Evolutionary conservation across 2,113 vertebrate genomes (phyloP), one percentile per base, ranked within the genome.

Genomic region (Seriola rivoliana): DNA sequence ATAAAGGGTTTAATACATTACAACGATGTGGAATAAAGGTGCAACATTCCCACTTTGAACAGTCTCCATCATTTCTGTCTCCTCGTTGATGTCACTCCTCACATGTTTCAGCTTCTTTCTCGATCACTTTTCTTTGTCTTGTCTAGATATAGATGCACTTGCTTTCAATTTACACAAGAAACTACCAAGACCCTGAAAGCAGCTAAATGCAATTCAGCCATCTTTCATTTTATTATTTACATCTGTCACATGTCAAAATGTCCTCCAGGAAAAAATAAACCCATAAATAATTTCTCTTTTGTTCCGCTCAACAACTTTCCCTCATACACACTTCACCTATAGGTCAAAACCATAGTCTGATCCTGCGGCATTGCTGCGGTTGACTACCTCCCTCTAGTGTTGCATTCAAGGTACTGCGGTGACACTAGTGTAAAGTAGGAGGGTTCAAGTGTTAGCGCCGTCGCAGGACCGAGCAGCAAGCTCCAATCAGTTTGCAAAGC

Each of bases 361-460:
- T n/a, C 5, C 4, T 1, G 12, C 55, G 16, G 54, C 17, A 54
- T 70, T 67, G 55, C 23, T 63, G 11, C 62, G n/a, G 34, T 4
- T 59, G 16, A 8, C 29, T 90, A 54, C 71, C 83, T 76, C 88
- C 38, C 68, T 70, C 93, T 91, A 77, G 90, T 78, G 93, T 75
- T 32, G 29, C 0, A 12, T 0, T 46, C 0, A 0, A 0, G 34
- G 50, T 66, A 85, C 57, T 75, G 50, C 71, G 36, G 21, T 21
- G 3, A 4, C 52, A 42, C 1, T 3, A 0, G 1, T 13, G 7
- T 32, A 8, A 13, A 52, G 81, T 59, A 58, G 85, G 75, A 80
- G 50, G 44, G 44, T 4, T 80, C 59, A 8, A 14, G 9, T 46
- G 10, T 46, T 11, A 46, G 44, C 44, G 7, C 10, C 7, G 38